A percentile compares a stretch with the other conserved stretches of the same genome.
These are phyloP conservation scores for Cantharis flavilabris DNA, from an alignment of 2,888 invertebrate genomes.

Conservation along the genomic window DNA sequence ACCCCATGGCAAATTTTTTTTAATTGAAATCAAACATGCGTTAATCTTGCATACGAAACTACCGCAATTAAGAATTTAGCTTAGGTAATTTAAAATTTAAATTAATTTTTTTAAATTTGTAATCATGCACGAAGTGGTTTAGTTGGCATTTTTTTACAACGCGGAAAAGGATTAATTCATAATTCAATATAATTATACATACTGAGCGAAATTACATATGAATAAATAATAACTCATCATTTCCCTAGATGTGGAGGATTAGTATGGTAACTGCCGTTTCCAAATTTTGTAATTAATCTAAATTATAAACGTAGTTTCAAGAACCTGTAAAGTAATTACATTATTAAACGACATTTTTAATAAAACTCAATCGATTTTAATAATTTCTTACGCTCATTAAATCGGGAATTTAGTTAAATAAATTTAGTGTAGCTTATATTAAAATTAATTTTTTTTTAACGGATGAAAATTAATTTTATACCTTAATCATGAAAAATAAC, in stretches of 20 bases:
- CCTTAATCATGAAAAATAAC: not conserved
- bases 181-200: slow-evolving; percentile 50
- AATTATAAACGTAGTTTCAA: slow-evolving; percentile 28
- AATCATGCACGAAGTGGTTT: not conserved
- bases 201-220: slow-evolving; percentile 51
- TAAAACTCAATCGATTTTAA: not conserved
- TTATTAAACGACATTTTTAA: slow-evolving; percentile 19
- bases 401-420: not conserved
- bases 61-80: not conserved
- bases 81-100: not conserved
- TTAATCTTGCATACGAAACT: not conserved
- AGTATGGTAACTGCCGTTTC: slow-evolving; percentile 20
- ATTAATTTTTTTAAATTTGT: not conserved
- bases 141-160: slow-evolving; percentile 7
- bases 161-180: slow-evolving; percentile 47
- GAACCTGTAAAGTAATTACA: slow-evolving; percentile 28
- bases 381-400: not conserved
- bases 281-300: slow-evolving; percentile 33
- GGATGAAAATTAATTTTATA: not conserved
- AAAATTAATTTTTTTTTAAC: not conserved
- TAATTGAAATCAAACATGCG: not conserved
- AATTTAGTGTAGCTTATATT: not conserved
- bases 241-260: slow-evolving; percentile 43
- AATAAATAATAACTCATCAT: slow-evolving; percentile 47
- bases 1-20: not conserved